Conservation (phyloP, 2,113 vertebrate genomes). For the Phainopepla nitens region DNA sequence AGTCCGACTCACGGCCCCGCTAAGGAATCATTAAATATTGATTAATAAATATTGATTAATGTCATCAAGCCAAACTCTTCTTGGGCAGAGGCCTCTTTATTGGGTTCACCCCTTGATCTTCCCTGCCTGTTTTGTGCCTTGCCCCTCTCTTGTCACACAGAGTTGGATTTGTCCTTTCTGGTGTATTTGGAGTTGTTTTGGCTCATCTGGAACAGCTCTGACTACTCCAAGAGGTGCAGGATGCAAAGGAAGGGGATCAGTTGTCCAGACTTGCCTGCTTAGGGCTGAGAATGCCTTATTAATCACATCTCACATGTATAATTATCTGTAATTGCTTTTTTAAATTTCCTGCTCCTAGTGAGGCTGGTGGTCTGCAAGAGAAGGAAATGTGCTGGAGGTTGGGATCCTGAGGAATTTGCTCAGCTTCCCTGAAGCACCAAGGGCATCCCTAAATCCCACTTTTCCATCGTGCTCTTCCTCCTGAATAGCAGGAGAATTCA, state of each 20-base stretch:
- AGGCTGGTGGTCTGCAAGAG: background rate
- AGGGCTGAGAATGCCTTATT: background rate
- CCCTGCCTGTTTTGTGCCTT: background rate
- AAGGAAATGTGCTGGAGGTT: background rate
- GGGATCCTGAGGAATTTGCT: background rate
- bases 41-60: no score
- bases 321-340: background rate
- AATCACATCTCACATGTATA: background rate
- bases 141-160: background rate
- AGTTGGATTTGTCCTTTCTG: background rate
- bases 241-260: background rate
- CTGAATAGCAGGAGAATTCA: background rate
- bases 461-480: background rate
- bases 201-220: background rate
- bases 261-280: background rate
- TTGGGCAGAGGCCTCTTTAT: background rate
- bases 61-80: background rate
- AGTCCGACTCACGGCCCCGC: rapidly evolving
- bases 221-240: background rate
- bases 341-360: background rate
- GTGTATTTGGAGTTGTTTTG: background rate
- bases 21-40: background rate
- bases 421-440: background rate
- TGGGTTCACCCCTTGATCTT: background rate
- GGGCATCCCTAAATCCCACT: background rate